Conservation (phyloP, 2,113 vertebrate genomes). For the Mobula hypostoma region DNA sequence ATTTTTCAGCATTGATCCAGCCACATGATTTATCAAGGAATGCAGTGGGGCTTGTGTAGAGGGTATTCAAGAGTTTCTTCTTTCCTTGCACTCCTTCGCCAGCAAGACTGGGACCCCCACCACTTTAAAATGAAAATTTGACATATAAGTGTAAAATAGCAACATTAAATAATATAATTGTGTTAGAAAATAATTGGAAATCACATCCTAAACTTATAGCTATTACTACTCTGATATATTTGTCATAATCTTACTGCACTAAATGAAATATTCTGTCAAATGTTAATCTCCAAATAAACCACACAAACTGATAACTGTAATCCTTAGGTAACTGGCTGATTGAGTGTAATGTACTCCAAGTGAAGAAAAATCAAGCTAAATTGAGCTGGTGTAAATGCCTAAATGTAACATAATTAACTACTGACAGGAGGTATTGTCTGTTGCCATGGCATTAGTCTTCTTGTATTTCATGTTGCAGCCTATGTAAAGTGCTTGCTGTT, state of each 20-base stretch:
- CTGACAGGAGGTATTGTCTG: constrained; percentile 72
- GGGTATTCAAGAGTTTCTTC: not conserved
- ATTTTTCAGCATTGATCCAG: not conserved
- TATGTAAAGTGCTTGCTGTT: constrained; percentile 79
- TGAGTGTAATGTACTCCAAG: constrained; percentile 28
- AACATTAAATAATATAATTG: not conserved
- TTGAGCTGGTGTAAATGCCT: constrained; percentile 57
- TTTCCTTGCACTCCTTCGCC: not conserved
- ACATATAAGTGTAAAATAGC: not conserved
- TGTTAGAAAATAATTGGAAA: not conserved
- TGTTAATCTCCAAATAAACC: constrained; percentile 10
- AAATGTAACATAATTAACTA: constrained; percentile 71
- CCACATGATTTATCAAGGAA: not conserved
- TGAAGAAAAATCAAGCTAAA: constrained; percentile 28
- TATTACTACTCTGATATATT: not conserved
- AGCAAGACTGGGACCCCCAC: not conserved
- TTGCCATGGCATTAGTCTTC: constrained; percentile 65
- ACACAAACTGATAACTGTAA: not conserved
- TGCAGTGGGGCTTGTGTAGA: not conserved
- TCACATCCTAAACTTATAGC: not conserved
- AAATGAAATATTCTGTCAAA: constrained; percentile 7
- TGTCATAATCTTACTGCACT: not conserved
- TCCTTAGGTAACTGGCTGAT: constrained; percentile 7
- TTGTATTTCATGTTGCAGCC: constrained; percentile 80
- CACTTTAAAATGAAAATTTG: too few species aligned